phyloP scores from a whole-genome alignment of 2,797 vertebrate genomes.

The Bradypodion ventrale region DNA sequence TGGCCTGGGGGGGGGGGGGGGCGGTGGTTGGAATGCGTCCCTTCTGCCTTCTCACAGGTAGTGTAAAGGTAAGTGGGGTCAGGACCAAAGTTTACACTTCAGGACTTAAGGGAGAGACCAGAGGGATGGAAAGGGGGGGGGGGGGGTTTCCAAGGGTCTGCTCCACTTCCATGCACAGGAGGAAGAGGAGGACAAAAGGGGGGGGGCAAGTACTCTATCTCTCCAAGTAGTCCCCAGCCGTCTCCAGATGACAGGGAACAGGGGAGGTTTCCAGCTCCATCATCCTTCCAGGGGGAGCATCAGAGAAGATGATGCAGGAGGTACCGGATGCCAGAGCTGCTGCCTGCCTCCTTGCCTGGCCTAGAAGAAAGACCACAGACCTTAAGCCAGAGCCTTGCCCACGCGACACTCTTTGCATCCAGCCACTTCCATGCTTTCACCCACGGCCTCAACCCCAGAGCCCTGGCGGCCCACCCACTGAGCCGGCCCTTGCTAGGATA shows the following conservation, averaged over 20 bases:
- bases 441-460: too few relatives aligned
- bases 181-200: fast-evolving
- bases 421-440: too few relatives aligned
- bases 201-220: neutral
- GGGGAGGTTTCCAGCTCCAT: fast-evolving
- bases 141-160: fast-evolving
- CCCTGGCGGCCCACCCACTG: too few relatives aligned
- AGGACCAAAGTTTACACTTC: fast-evolving
- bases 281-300: neutral
- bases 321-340: neutral
- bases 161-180: neutral
- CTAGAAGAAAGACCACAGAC: neutral
- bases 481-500: too few relatives aligned
- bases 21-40: too few relatives aligned
- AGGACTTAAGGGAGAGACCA: fast-evolving
- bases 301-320: fast-evolving
- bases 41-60: too few relatives aligned
- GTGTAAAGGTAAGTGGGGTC: fast-evolving
- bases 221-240: neutral
- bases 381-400: neutral
- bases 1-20: neutral
- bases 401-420: too few relatives aligned
- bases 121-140: too few relatives aligned
- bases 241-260: fast-evolving
- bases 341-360: neutral